Evolutionary conservation across 2,113 vertebrate genomes (phyloP).

Genomic region (Rhinichthys klamathensis): DNA sequence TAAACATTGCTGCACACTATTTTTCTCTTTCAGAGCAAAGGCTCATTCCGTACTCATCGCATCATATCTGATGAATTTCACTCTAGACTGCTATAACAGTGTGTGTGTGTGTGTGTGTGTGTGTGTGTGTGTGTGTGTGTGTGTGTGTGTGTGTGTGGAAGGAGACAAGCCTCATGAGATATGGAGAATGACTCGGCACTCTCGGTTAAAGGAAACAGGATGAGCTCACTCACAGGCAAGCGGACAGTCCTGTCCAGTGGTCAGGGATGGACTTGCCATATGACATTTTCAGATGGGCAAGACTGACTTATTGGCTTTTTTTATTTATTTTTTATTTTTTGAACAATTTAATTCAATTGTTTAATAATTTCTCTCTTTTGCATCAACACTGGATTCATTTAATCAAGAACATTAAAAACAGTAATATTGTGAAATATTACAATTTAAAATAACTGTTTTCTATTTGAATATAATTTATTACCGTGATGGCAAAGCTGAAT

Average conservation of each 20-base stretch:
- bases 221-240: slow-evolving; percentile 4
- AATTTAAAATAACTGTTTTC: neutral
- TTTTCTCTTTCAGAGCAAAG: neutral
- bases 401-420: neutral
- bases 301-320: neutral
- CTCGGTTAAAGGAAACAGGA: neutral
- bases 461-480: neutral
- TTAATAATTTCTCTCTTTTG: no score
- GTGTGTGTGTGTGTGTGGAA: neutral
- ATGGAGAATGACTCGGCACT: slow-evolving; percentile 44
- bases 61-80: slow-evolving; percentile 16
- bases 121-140: neutral
- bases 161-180: slow-evolving; percentile 2
- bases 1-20: neutral
- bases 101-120: neutral
- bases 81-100: neutral
- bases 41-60: neutral
- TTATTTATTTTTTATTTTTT: no score
- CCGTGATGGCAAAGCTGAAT: neutral
- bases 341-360: no score
- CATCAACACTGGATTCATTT: no score
- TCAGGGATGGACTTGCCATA: neutral
- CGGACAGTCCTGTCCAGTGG: neutral
- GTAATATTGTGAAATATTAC: neutral
- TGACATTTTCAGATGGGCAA: neutral